Evolutionary conservation across 2,888 invertebrate species (phyloP).

Genomic region (Dolomedes plantarius): DNA sequence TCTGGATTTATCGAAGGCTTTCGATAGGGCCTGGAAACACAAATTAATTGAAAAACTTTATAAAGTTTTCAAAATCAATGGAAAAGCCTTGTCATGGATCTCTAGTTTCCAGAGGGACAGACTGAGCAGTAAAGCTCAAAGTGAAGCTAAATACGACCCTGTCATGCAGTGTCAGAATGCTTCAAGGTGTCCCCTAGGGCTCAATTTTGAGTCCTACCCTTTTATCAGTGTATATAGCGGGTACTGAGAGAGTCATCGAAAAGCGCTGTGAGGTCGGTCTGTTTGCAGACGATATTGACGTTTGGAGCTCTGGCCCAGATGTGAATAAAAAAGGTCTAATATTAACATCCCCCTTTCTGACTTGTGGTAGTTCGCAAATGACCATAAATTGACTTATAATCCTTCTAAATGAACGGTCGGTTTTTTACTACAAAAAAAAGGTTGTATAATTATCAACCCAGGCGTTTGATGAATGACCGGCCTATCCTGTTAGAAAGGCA

Average conservation of each 20-base stretch:
- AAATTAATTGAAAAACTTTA: constrained; percentile 17
- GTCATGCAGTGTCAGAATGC: neutral
- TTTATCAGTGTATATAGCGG: neutral
- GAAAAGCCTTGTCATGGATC: neutral
- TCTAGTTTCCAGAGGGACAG: constrained; percentile 8
- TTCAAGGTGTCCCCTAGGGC: constrained; percentile 6
- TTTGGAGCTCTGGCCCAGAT: neutral
- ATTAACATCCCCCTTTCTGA: neutral
- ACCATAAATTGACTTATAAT: neutral
- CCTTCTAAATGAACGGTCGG: neutral
- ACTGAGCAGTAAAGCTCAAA: neutral
- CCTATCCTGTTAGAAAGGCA: neutral
- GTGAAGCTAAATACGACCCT: no score
- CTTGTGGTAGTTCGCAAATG: neutral
- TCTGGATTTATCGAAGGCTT: no score
- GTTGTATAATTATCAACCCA: neutral
- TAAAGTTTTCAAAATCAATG: neutral
- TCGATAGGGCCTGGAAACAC: constrained; percentile 1
- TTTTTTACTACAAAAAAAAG: neutral
- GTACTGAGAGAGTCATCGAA: neutral
- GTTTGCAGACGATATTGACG: constrained; percentile 9
- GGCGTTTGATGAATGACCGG: neutral
- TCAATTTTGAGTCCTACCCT: constrained; percentile 14
- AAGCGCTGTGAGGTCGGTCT: neutral
- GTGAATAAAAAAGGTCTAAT: neutral